Percentiles rank a stretch among this genome's conserved stretches.
These are phyloP conservation scores for Choreutis nemorana DNA, from an alignment of 2,888 invertebrate genomes.

Conservation along the genomic window DNA sequence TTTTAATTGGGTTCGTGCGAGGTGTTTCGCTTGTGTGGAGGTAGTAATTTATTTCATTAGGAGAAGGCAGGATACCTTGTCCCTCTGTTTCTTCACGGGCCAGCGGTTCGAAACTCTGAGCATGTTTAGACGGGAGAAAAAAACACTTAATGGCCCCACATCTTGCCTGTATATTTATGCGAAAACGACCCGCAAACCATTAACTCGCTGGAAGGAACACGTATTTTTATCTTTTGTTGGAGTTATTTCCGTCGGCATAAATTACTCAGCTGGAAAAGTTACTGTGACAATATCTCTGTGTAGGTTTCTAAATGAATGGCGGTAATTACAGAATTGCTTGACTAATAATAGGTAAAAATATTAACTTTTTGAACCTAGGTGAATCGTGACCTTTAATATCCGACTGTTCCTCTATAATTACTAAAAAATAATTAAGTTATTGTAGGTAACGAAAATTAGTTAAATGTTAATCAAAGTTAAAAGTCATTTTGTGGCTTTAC, in stretches of 20 bases:
- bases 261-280: constrained; percentile 27
- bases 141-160: constrained; percentile 37
- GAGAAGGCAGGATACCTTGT: constrained; percentile 61
- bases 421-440: too few relatives aligned
- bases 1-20: constrained; percentile 10
- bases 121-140: constrained; percentile 52
- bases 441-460: too few relatives aligned
- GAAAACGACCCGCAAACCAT: constrained; percentile 42
- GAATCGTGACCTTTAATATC: too few relatives aligned
- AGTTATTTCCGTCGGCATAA: constrained; percentile 52
- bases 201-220: constrained; percentile 45
- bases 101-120: constrained; percentile 38
- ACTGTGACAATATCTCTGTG: too few relatives aligned
- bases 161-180: constrained; percentile 36
- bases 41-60: constrained; percentile 60
- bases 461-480: too few relatives aligned
- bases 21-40: constrained; percentile 14
- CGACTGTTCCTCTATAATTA: too few relatives aligned
- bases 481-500: too few relatives aligned
- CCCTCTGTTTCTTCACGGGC: constrained; percentile 59
- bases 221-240: constrained; percentile 45
- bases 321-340: too few relatives aligned
- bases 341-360: too few relatives aligned
- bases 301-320: too few relatives aligned
- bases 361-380: too few relatives aligned